These are phyloP conservation scores for Metridium senile DNA, from an alignment of 92 coral and sea anemone genomes.

Conservation along the genomic window DNA sequence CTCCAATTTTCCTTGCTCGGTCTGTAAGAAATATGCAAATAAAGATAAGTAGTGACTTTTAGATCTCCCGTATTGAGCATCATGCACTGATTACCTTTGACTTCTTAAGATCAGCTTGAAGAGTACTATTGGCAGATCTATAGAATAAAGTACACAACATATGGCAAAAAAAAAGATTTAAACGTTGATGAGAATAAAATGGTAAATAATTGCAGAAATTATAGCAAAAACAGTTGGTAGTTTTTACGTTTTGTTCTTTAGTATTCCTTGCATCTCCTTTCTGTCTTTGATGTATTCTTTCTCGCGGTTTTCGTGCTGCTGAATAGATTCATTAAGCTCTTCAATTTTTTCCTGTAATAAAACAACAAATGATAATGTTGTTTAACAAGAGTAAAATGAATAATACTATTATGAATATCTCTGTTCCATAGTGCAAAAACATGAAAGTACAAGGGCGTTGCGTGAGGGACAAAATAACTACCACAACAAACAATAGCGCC, in stretches of 20 bases:
- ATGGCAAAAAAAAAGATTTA: neutral
- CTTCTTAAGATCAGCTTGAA: conserved; percentile 21
- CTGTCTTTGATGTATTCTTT: conserved; percentile 45
- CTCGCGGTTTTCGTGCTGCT: conserved; percentile 44
- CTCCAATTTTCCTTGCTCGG: conserved; percentile 14
- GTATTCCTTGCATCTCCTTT: conserved; percentile 54
- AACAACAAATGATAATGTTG: neutral
- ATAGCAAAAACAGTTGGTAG: neutral
- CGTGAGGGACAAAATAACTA: too few relatives aligned
- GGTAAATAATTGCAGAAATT: too few relatives aligned
- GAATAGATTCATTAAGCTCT: conserved; percentile 48
- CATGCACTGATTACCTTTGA: neutral
- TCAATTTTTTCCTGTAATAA: conserved; percentile 39
- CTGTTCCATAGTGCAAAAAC: too few relatives aligned
- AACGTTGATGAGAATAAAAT: too few relatives aligned
- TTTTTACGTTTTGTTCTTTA: conserved; percentile 34
- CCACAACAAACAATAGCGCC: too few relatives aligned
- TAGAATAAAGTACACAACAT: neutral
- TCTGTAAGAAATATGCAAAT: neutral
- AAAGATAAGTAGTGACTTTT: neutral
- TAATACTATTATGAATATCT: too few relatives aligned
- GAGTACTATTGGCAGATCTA: conserved; percentile 7
- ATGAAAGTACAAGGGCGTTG: too few relatives aligned
- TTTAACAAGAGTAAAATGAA: too few relatives aligned
- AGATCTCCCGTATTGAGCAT: neutral